phyloP scores from a whole-genome alignment of 2,113 vertebrate species.

The Melanocharis versteri region DNA sequence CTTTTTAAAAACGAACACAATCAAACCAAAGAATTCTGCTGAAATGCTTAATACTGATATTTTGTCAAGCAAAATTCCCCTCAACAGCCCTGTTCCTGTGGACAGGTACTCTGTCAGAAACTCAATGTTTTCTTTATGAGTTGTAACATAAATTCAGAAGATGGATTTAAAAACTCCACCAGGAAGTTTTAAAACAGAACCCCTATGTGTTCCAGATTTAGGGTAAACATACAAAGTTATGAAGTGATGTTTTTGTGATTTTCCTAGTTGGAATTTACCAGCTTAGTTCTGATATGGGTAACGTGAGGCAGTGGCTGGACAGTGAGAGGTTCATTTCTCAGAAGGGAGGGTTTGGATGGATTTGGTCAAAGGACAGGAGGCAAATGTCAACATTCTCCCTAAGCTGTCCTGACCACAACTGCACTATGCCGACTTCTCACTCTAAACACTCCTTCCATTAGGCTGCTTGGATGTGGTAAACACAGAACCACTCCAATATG shows the following conservation, averaged over 20 bases:
- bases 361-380: background rate
- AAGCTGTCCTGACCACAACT: background rate
- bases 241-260: background rate
- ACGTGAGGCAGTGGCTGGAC: background rate
- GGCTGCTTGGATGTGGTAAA: background rate
- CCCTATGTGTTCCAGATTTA: background rate
- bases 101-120: background rate
- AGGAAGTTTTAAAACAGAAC: background rate
- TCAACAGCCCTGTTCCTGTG: background rate
- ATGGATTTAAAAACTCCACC: background rate
- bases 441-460: slow-evolving; percentile 22
- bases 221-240: background rate
- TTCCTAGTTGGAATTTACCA: background rate
- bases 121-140: background rate
- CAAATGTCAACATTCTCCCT: background rate
- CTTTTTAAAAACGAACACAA: background rate
- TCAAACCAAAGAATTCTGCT: background rate
- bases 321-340: background rate
- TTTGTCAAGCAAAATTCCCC: background rate
- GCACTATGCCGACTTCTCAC: background rate
- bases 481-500: background rate
- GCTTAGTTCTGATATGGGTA: background rate
- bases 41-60: background rate
- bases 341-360: background rate
- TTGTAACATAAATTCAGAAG: background rate